phyloP scores from a whole-genome alignment of 2,888 invertebrate species.

The Leptinotarsa rubiginosa region DNA sequence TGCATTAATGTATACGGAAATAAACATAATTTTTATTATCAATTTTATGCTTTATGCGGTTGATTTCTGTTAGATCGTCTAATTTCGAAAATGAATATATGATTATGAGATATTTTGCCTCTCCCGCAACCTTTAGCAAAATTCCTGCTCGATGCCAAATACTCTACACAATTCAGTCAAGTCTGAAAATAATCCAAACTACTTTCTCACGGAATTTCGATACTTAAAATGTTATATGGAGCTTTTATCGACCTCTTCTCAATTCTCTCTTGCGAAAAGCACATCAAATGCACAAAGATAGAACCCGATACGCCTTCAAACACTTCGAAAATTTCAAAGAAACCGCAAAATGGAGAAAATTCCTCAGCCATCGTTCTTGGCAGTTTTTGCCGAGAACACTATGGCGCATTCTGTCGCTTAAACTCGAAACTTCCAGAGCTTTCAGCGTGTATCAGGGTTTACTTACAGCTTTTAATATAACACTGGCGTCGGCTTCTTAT shows the following conservation, averaged over 20 bases:
- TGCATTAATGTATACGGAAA: too few relatives aligned
- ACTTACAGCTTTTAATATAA: constrained; percentile 46
- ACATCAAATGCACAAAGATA: constrained; percentile 55
- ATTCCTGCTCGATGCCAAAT: background rate
- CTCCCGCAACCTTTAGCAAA: background rate
- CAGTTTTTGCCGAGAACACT: constrained; percentile 30
- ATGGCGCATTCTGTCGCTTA: constrained; percentile 59
- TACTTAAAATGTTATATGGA: constrained; percentile 35
- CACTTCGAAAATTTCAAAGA: constrained; percentile 62
- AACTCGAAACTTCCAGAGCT: constrained; percentile 51
- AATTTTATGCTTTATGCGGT: too few relatives aligned
- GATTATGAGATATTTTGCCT: too few relatives aligned
- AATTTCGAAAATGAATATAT: too few relatives aligned
- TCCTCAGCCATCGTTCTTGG: constrained; percentile 46
- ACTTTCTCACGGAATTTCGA: constrained; percentile 36
- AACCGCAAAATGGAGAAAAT: constrained; percentile 62
- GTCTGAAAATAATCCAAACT: constrained; percentile 23
- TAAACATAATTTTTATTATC: too few relatives aligned
- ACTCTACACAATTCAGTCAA: background rate
- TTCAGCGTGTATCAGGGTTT: constrained; percentile 42
- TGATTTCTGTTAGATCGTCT: too few relatives aligned
- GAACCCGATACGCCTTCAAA: constrained; percentile 57
- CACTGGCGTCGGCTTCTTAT: constrained; percentile 45
- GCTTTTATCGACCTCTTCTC: constrained; percentile 33
- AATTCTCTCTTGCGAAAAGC: constrained; percentile 34